phyloP scores from a whole-genome alignment of 2,797 vertebrate genomes.

The Sardinella longiceps region DNA sequence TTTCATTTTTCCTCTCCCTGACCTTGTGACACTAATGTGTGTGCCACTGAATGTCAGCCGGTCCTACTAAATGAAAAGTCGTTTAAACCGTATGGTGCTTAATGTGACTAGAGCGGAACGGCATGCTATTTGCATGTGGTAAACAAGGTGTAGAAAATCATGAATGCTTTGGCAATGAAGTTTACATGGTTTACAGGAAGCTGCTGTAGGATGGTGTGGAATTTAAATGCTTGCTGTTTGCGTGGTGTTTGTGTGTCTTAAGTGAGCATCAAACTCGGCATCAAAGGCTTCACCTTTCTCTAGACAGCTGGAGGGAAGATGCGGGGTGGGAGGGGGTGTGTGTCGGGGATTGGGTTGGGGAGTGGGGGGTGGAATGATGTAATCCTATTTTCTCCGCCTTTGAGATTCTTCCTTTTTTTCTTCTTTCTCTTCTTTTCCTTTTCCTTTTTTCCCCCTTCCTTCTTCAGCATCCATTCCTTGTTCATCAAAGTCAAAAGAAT shows the following conservation, averaged over 20 bases:
- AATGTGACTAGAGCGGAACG: neutral
- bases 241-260: neutral
- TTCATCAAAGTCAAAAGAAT: neutral
- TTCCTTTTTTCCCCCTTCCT: neutral
- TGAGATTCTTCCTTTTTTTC: neutral
- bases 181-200: neutral
- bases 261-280: neutral
- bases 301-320: neutral
- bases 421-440: neutral
- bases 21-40: neutral
- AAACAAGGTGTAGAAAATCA: neutral
- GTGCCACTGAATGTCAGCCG: neutral
- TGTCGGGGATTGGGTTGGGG: neutral
- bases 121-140: neutral
- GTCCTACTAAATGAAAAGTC: neutral
- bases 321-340: too few relatives aligned
- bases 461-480: neutral
- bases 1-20: neutral
- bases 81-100: neutral
- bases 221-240: neutral
- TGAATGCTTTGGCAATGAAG: neutral
- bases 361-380: neutral
- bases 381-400: conserved; percentile 12
- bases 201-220: neutral
- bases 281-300: neutral